phyloP scores from a whole-genome alignment of 2,888 invertebrate species.

The Hesperia comma region DNA sequence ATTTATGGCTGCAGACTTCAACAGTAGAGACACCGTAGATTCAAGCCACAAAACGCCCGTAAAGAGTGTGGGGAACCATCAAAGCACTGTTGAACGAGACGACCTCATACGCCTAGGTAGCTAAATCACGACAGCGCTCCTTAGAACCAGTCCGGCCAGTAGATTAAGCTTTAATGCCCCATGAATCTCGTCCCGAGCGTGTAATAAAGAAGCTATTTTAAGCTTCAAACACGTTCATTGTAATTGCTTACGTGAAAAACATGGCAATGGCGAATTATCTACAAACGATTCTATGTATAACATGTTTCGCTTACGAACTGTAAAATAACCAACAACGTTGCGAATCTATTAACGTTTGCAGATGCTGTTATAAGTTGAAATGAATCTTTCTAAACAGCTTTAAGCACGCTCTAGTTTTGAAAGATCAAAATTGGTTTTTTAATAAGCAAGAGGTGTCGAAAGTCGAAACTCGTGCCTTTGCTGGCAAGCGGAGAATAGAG shows the following conservation, averaged over 20 bases:
- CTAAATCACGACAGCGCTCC: slow-evolving; percentile 51
- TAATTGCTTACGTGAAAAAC: slow-evolving; percentile 50
- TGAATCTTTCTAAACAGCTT: not conserved
- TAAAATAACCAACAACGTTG: not conserved
- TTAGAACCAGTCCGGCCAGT: slow-evolving; percentile 63
- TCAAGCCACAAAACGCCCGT: slow-evolving; percentile 5
- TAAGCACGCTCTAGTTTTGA: slow-evolving; percentile 8
- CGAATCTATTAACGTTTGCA: not conserved
- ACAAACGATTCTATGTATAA: not conserved
- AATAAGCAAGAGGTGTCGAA: slow-evolving; percentile 57
- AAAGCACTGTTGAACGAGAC: not conserved
- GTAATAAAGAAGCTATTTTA: slow-evolving; percentile 63
- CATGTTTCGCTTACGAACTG: not conserved
- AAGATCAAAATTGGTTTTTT: slow-evolving; percentile 27
- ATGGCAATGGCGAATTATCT: slow-evolving; percentile 29
- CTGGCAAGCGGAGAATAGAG: slow-evolving; percentile 54
- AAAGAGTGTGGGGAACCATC: slow-evolving; percentile 12
- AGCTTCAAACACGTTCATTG: slow-evolving; percentile 50
- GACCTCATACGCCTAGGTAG: slow-evolving; percentile 38
- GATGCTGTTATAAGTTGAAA: not conserved
- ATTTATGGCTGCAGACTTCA: not conserved
- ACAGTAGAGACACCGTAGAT: not conserved
- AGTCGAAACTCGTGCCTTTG: slow-evolving; percentile 52
- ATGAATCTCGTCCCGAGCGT: slow-evolving; percentile 50
- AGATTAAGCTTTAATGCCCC: slow-evolving; percentile 52